A percentile compares a stretch with the other conserved stretches of the same genome.
Conservation (phyloP, 92 coral and sea anemone species). For the Diadumene lineata region DNA sequence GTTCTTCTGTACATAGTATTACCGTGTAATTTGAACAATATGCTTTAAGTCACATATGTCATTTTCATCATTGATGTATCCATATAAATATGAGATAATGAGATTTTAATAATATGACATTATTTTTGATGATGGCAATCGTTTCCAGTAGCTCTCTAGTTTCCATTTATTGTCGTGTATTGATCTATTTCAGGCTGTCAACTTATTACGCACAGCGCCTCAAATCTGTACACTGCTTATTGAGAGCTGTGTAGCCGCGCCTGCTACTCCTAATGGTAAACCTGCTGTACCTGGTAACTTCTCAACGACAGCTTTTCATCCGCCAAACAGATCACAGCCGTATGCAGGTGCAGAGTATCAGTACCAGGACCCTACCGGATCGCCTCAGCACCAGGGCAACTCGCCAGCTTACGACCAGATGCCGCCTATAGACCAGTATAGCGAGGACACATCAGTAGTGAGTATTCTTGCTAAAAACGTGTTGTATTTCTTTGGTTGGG, state of each 20-base stretch:
- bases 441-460: conserved; percentile 53
- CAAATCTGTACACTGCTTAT: conserved; percentile 68
- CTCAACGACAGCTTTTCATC: conserved; percentile 82
- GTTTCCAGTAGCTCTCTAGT: not conserved
- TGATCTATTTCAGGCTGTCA: conserved; percentile 62
- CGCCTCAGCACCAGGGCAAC: conserved; percentile 56
- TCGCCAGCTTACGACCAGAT: conserved; percentile 43
- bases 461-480: conserved; percentile 55
- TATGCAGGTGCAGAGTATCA: conserved; percentile 42
- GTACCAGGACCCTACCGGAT: conserved; percentile 47
- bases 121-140: too few relatives aligned
- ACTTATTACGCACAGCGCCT: conserved; percentile 82
- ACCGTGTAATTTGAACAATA: not conserved
- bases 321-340: conserved; percentile 64
- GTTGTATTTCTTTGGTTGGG: conserved; percentile 51
- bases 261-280: conserved; percentile 76
- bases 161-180: not conserved
- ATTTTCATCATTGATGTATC: too few relatives aligned
- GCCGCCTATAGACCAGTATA: conserved; percentile 53
- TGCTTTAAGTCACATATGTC: not conserved
- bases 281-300: conserved; percentile 86
- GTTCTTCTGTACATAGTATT: too few relatives aligned
- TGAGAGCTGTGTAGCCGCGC: conserved; percentile 83
- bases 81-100: not conserved
- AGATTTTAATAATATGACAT: not conserved